These are phyloP conservation scores for Nasonia vitripennis DNA, from an alignment of 1,140 invertebrate species.

Conservation along the genomic window DNA sequence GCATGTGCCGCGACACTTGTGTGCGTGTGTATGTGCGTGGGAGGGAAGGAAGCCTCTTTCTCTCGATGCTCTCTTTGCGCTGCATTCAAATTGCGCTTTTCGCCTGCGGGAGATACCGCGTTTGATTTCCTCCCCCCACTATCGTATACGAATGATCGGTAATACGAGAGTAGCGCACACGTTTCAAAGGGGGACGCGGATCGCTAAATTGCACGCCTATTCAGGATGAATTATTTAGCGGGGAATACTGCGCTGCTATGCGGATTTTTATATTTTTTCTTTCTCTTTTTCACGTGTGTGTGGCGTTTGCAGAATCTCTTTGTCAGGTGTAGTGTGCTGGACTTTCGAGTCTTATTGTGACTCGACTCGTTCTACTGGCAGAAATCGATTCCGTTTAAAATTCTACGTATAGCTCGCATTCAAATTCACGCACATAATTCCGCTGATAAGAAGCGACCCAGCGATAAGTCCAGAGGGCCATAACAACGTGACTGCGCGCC, in stretches of 20 bases:
- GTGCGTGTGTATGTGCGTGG: neutral
- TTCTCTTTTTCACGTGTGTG: neutral
- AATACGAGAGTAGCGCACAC: constrained; percentile 7
- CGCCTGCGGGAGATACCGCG: neutral
- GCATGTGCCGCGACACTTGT: constrained; percentile 53
- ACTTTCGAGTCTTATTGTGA: too few species aligned
- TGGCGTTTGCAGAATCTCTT: too few species aligned
- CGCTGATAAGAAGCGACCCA: neutral
- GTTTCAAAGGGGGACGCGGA: neutral
- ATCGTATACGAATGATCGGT: constrained; percentile 31
- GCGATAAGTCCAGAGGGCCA: neutral
- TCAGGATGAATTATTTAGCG: neutral
- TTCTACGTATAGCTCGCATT: too few species aligned
- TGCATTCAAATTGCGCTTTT: constrained; percentile 60
- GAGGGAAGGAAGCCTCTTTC: constrained; percentile 22
- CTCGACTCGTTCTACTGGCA: too few species aligned
- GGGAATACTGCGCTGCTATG: neutral
- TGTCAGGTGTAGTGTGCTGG: too few species aligned
- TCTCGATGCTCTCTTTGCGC: constrained; percentile 50
- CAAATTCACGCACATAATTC: too few species aligned
- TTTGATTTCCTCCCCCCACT: neutral
- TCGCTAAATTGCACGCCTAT: neutral
- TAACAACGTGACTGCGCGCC: too few species aligned
- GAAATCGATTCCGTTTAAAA: too few species aligned
- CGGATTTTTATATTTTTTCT: neutral